Percentiles rank a stretch among this genome's conserved stretches.
Evolutionary conservation across 2,797 vertebrate species (phyloP).

Genomic region (Pseudochromis fuscus): DNA sequence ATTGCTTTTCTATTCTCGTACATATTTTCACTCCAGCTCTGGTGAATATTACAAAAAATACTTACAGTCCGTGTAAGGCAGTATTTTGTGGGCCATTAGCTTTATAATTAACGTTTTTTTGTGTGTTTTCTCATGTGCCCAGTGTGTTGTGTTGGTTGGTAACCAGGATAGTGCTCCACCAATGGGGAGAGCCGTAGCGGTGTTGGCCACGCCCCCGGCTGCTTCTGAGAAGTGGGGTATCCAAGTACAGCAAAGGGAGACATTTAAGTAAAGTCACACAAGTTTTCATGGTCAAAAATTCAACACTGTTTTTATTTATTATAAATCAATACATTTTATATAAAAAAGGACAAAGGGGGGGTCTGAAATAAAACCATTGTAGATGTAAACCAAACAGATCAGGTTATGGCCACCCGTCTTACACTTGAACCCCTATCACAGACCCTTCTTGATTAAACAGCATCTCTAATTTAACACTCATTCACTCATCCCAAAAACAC

Average conservation of each 20-base stretch:
- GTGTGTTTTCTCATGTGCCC: constrained; percentile 65
- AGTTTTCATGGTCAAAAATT: constrained; percentile 74
- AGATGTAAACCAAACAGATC: constrained; percentile 82
- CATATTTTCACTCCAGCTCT: rapidly evolving
- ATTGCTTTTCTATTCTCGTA: rapidly evolving
- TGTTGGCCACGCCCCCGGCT: constrained; percentile 58
- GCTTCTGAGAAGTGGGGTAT: too few species aligned
- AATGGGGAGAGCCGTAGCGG: constrained; percentile 60
- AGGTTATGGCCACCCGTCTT: constrained; percentile 67
- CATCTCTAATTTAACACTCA: constrained; percentile 62
- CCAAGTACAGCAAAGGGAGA: too few species aligned
- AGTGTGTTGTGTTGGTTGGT: constrained; percentile 73
- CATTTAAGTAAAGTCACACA: constrained; percentile 1
- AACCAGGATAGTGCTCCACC: constrained; percentile 78
- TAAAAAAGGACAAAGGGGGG: constrained; percentile 75
- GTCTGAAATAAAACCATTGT: constrained; percentile 83
- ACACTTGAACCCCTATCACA: constrained; percentile 58
- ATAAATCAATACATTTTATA: constrained; percentile 89
- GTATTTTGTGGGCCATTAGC: constrained; percentile 17
- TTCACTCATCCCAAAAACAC: constrained; percentile 58
- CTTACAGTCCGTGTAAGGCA: constrained; percentile 35
- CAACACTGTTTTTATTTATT: constrained; percentile 88
- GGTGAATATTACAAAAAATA: not conserved
- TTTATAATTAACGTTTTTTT: constrained; percentile 28
- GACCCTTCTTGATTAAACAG: constrained; percentile 60